phyloP scores from a whole-genome alignment of 1,140 invertebrate species.

The Samia ricini region DNA sequence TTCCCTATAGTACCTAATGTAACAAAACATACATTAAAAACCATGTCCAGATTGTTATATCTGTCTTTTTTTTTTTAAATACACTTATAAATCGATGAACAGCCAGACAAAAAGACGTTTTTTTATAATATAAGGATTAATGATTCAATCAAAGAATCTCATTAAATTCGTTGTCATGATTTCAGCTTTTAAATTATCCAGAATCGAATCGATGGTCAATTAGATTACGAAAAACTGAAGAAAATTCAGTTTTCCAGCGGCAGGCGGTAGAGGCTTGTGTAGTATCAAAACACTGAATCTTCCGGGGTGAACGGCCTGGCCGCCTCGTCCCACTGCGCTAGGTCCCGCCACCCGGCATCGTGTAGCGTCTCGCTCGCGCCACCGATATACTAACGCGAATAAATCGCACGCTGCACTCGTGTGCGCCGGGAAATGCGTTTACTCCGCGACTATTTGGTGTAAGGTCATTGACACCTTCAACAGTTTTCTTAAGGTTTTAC shows the following conservation, averaged over 20 bases:
- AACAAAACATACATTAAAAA: too few relatives aligned
- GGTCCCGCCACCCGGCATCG: slow-evolving; percentile 51
- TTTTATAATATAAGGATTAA: too few relatives aligned
- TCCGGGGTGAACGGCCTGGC: slow-evolving; percentile 70
- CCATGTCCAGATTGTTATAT: too few relatives aligned
- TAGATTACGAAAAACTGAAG: slow-evolving; percentile 74
- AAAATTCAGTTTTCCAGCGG: slow-evolving; percentile 74
- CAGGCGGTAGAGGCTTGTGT: slow-evolving; percentile 59
- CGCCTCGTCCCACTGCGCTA: slow-evolving; percentile 53
- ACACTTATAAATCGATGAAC: too few relatives aligned
- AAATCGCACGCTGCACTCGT: slow-evolving; percentile 59
- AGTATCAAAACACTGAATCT: slow-evolving; percentile 76
- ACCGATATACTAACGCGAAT: slow-evolving; percentile 44
- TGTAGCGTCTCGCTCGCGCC: slow-evolving; percentile 45
- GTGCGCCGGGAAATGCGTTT: slow-evolving; percentile 69
- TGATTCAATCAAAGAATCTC: neutral
- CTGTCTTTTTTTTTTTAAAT: too few relatives aligned
- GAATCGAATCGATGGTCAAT: slow-evolving; percentile 44
- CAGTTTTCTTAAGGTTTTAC: slow-evolving; percentile 60
- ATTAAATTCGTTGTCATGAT: neutral
- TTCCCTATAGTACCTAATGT: too few relatives aligned
- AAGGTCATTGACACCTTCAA: slow-evolving; percentile 63
- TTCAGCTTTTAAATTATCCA: neutral
- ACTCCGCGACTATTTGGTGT: slow-evolving; percentile 66
- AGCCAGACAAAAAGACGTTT: too few relatives aligned